Evolutionary conservation across 92 coral and sea anemone genomes (phyloP).

Genomic region (Bergia sp.): DNA sequence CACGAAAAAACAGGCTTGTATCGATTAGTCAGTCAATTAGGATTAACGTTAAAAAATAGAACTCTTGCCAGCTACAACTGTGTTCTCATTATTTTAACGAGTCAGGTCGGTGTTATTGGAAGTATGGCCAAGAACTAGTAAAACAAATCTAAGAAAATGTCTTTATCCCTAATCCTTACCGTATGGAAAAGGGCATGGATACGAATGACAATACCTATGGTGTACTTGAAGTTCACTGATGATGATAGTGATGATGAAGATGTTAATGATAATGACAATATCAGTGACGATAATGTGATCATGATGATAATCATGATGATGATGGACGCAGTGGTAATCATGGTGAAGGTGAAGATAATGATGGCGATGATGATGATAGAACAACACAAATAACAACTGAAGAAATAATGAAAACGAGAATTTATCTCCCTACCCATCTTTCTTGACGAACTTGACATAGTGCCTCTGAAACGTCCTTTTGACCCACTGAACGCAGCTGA

Average conservation of each 20-base stretch:
- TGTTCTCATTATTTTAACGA: no score
- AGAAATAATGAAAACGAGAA: not conserved
- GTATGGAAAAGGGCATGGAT: not conserved
- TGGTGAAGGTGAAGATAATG: not conserved
- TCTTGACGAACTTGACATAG: slow-evolving; percentile 54
- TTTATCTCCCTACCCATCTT: slow-evolving; percentile 46
- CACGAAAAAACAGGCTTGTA: not conserved
- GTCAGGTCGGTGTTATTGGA: not conserved
- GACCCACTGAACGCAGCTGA: slow-evolving; percentile 50
- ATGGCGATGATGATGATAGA: not conserved
- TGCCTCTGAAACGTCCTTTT: slow-evolving; percentile 44
- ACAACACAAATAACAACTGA: not conserved
- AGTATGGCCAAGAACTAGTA: no score
- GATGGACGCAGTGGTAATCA: not conserved
- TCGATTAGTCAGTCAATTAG: not conserved
- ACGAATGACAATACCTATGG: not conserved
- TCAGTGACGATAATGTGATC: not conserved
- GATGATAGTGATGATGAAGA: not conserved
- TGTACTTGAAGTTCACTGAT: no score
- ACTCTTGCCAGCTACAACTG: no score
- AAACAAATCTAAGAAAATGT: not conserved
- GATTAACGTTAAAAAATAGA: no score
- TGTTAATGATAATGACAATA: not conserved
- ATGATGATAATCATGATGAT: not conserved
- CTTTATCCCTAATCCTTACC: no score